phyloP scores from a whole-genome alignment of 2,113 vertebrate genomes.

The Rhineura floridana region DNA sequence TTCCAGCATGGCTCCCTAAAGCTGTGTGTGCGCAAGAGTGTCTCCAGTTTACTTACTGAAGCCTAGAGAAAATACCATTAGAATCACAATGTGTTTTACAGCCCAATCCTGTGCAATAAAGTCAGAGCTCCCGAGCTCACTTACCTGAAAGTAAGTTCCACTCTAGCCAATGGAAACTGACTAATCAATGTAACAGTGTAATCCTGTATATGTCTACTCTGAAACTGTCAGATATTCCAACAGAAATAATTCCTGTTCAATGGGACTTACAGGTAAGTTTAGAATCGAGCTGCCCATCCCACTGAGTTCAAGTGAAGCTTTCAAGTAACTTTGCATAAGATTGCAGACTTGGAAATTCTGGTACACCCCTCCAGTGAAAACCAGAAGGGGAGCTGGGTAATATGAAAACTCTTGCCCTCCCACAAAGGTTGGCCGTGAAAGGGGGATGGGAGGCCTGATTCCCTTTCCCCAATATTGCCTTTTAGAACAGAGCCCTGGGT shows the following conservation, averaged over 20 bases:
- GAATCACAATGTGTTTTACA: not conserved
- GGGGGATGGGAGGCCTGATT: not conserved
- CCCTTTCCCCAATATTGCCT: not conserved
- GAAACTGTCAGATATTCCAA: too few relatives aligned
- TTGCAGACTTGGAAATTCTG: not conserved
- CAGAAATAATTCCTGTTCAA: not conserved
- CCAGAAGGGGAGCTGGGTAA: not conserved
- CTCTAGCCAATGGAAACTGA: not conserved
- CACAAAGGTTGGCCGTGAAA: not conserved
- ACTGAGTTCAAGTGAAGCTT: not conserved
- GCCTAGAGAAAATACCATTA: too few relatives aligned
- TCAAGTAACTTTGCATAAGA: not conserved
- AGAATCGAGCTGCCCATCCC: not conserved
- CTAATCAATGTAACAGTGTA: too few relatives aligned
- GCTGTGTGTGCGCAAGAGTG: too few relatives aligned
- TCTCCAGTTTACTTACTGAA: too few relatives aligned
- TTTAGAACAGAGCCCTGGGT: not conserved
- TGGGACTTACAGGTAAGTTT: not conserved
- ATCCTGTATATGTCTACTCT: too few relatives aligned
- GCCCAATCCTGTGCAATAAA: not conserved
- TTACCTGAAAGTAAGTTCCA: not conserved
- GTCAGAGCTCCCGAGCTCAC: not conserved
- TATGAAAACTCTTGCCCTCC: not conserved
- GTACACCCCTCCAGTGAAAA: too few relatives aligned
- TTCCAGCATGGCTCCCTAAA: too few relatives aligned